Percentiles rank a stretch among this genome's conserved stretches.
phyloP scores from a whole-genome alignment of 2,888 invertebrate species.

The Caenorhabditis auriculariae region DNA sequence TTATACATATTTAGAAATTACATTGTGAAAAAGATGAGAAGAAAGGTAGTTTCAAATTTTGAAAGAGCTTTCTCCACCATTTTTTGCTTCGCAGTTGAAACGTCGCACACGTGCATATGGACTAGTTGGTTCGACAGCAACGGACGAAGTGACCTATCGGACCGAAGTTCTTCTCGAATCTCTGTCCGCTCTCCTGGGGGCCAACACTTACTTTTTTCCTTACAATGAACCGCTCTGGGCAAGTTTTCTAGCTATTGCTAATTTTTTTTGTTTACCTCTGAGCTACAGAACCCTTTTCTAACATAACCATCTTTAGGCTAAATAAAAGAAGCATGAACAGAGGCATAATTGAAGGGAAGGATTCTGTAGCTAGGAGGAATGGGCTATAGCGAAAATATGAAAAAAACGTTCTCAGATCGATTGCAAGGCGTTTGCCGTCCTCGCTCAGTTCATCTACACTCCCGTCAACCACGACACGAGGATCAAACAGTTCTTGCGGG shows the following conservation, averaged over 20 bases:
- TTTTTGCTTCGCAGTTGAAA: too few relatives aligned
- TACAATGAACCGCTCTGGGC: slow-evolving; percentile 24
- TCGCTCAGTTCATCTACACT: slow-evolving; percentile 35
- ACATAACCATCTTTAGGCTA: too few relatives aligned
- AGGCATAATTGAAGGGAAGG: too few relatives aligned
- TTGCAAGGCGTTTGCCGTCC: slow-evolving; percentile 33
- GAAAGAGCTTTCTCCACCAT: too few relatives aligned
- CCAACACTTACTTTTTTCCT: slow-evolving; percentile 23
- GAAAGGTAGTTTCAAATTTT: too few relatives aligned
- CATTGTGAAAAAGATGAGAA: slow-evolving; percentile 23
- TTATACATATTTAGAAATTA: slow-evolving; percentile 25
- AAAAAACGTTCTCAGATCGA: slow-evolving; percentile 22
- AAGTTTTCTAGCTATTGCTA: too few relatives aligned
- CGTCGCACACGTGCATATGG: slow-evolving; percentile 24
- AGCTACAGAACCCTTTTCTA: too few relatives aligned
- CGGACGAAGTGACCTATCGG: slow-evolving; percentile 12
- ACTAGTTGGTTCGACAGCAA: slow-evolving; percentile 14
- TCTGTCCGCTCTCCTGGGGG: slow-evolving; percentile 9
- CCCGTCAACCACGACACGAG: slow-evolving; percentile 26
- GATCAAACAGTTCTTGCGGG: slow-evolving; percentile 26
- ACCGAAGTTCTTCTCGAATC: slow-evolving; percentile 28
- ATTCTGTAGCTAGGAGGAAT: too few relatives aligned
- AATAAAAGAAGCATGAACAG: too few relatives aligned
- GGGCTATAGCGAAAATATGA: too few relatives aligned
- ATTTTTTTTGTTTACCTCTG: too few relatives aligned